Evolutionary conservation across 2,797 vertebrate genomes (phyloP), one percentile per base, ranked within the genome.

Genomic region (Hoplostethus mediterraneus): DNA sequence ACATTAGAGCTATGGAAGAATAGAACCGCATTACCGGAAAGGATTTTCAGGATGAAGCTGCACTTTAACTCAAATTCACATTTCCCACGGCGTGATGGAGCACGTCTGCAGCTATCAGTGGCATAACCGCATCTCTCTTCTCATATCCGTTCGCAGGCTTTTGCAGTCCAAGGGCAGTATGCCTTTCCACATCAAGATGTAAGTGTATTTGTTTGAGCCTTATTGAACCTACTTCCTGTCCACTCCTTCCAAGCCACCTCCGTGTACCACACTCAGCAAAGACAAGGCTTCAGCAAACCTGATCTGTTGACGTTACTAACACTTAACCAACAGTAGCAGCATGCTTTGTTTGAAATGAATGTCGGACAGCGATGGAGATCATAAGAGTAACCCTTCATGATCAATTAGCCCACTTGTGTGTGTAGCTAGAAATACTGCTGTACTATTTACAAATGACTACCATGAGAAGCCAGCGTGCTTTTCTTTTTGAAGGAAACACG

Each of bases 181-280:
- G 95, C 96, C 64, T 96, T 96, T 92, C 95, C 96, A 68, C 96
- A 96, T 91, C 97, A 97, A 94, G 97, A 98, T 89, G 97, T 98
- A 96, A 98, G 97, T 97, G 92, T 90, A 75, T 71, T 63, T 71
- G 90, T 76, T 54, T 52, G 28, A 65, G 68, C 53, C 71, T 70
- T 72, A 77, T 94, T 91, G 89, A 90, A 94, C 90, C 93, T 92
- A 72, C 91, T 71, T 83, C 90, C 82, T 78, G 68, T 79, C 90
- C 82, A 81, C 79, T 85, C 88, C 88, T 52, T 77, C 87, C 71
- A 75, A 82, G 59, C 80, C 80, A 82, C 87, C 82, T 87, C 83
- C 90, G 81, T 90, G 56, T 90, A 74, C 89, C 87, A 52, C 77
- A 78, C 69, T 91, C 79, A 86, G 80, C 73, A 81, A 63, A 82